phyloP scores from a whole-genome alignment of 2,797 vertebrate species.

The Macropodus opercularis region DNA sequence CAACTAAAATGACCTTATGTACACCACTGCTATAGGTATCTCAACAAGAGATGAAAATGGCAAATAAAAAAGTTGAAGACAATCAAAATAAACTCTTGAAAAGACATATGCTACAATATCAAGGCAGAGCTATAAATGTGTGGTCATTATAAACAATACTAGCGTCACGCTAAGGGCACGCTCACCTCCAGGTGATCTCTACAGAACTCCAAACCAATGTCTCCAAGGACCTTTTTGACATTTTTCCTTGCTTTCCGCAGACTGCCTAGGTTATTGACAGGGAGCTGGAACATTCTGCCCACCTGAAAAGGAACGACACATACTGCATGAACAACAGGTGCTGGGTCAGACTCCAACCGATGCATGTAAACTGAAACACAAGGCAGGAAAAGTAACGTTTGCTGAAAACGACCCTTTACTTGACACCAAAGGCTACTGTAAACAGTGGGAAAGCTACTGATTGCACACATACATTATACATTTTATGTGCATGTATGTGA shows the following conservation, averaged over 20 bases:
- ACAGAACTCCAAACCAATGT: constrained; percentile 99
- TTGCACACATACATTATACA: no score
- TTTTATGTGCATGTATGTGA: no score
- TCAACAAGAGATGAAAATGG: neutral
- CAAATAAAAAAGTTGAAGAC: neutral
- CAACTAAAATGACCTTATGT: constrained; percentile 1
- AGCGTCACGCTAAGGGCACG: neutral
- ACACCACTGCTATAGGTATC: neutral
- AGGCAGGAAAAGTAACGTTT: constrained; percentile 1
- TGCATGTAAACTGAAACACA: neutral
- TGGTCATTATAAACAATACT: neutral
- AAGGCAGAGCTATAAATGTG: neutral
- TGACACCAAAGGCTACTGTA: neutral
- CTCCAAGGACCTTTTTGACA: constrained; percentile 98
- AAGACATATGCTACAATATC: neutral
- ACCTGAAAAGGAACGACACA: constrained; percentile 70
- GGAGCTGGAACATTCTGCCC: constrained; percentile 99
- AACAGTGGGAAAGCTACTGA: no score
- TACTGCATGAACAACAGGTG: constrained; percentile 17
- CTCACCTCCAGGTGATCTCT: constrained; percentile 96
- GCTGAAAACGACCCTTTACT: neutral
- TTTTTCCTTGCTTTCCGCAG: constrained; percentile 99
- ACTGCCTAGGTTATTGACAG: constrained; percentile 99
- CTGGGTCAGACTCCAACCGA: constrained; percentile 5
- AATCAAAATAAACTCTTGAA: neutral